Conservation (phyloP, 2,797 vertebrate genomes). For the Oryzias sinensis region DNA sequence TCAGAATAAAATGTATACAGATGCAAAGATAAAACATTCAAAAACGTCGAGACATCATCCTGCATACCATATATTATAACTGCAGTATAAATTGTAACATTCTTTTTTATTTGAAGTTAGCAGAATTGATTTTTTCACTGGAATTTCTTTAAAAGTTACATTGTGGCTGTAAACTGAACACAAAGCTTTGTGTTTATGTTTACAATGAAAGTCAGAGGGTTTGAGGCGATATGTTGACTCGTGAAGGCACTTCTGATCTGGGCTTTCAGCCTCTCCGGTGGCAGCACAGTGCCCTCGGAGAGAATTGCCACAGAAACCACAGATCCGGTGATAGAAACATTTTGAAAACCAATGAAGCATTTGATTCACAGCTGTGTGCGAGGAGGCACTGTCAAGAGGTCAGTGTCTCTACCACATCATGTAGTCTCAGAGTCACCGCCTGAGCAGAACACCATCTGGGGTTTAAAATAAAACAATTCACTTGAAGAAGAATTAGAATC, state of each 20-base stretch:
- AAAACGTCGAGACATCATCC: too few species aligned
- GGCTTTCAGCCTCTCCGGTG: constrained; percentile 19
- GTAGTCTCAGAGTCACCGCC: constrained; percentile 24
- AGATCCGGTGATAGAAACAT: constrained; percentile 46
- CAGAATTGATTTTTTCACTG: too few species aligned
- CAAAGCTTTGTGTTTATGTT: constrained; percentile 28
- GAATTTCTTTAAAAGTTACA: too few species aligned
- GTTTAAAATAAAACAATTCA: constrained; percentile 18
- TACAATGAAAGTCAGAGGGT: constrained; percentile 34
- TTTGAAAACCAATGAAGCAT: constrained; percentile 50
- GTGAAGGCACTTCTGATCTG: constrained; percentile 20
- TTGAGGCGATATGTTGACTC: constrained; percentile 27
- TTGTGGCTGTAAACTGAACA: neutral
- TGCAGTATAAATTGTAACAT: too few species aligned
- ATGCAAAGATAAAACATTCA: too few species aligned
- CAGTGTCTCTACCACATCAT: constrained; percentile 48
- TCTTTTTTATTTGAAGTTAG: too few species aligned
- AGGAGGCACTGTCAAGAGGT: constrained; percentile 49
- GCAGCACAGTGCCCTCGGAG: constrained; percentile 3
- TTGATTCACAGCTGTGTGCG: constrained; percentile 57
- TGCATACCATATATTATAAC: too few species aligned
- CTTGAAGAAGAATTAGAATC: constrained; percentile 1
- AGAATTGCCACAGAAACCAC: constrained; percentile 24
- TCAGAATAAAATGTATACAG: too few species aligned
- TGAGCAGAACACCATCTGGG: constrained; percentile 50